Conservation (phyloP, 2,113 vertebrate species). For the Rattus norvegicus region GRCr8 NC_086029.1:68966501-68967000, state of each 20-base stretch:
- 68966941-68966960: not conserved
- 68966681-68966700: not conserved
- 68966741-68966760: not conserved
- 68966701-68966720: slow-evolving; percentile 49
- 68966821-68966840: not conserved
- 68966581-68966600: not conserved
- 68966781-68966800: not conserved
- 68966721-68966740: slow-evolving; percentile 54
- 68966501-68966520: not conserved
- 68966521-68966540: slow-evolving; percentile 18
- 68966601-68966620: not conserved
- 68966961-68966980: slow-evolving; percentile 36
- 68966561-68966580: slow-evolving; percentile 5
- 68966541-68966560: not conserved
- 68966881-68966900: not conserved
- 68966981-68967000: not conserved
- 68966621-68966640: not conserved
- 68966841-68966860: not conserved
- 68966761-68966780: slow-evolving; percentile 27
- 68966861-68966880: not conserved
- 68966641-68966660: slow-evolving; percentile 1
- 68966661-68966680: not conserved
- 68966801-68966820: not conserved
- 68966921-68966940: not conserved
- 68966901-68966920: not conserved